Evolutionary conservation across 1,140 invertebrate genomes (phyloP).

Genomic region (Andrena cerasifolii): DNA sequence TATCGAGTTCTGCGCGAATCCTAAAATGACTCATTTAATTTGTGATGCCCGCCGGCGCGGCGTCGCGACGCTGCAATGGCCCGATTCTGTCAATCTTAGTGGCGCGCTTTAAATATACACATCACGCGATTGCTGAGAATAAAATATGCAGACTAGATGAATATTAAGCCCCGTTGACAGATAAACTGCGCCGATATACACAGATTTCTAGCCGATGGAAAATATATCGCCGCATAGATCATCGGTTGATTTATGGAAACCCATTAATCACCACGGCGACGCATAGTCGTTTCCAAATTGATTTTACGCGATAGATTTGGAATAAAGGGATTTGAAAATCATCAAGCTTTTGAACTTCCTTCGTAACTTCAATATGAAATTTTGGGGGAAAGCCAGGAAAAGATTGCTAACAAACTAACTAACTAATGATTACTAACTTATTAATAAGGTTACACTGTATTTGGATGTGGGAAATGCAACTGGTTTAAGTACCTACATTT

Average conservation of each 20-base stretch:
- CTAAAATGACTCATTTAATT: constrained; percentile 80
- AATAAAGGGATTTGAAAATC: too few relatives aligned
- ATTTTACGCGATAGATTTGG: too few relatives aligned
- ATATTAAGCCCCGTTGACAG: constrained; percentile 68
- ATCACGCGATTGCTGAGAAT: constrained; percentile 71
- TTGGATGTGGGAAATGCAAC: too few relatives aligned
- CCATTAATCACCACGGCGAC: not conserved
- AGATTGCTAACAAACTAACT: too few relatives aligned
- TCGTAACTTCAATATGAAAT: too few relatives aligned
- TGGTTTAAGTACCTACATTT: too few relatives aligned
- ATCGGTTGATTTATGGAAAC: constrained; percentile 23
- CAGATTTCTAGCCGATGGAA: constrained; percentile 39
- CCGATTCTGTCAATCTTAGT: constrained; percentile 79
- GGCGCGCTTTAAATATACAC: constrained; percentile 77
- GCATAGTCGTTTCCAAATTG: too few relatives aligned
- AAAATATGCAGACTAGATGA: constrained; percentile 73
- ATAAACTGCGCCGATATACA: constrained; percentile 51
- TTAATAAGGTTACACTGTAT: too few relatives aligned
- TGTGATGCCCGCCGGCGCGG: constrained; percentile 62
- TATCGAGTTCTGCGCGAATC: constrained; percentile 75
- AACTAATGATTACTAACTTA: too few relatives aligned
- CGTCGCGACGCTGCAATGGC: constrained; percentile 75
- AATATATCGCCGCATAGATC: constrained; percentile 43
- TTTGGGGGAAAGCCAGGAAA: too few relatives aligned
- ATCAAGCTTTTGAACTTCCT: too few relatives aligned